These are phyloP conservation scores for Lacanobia wlatinum DNA, from an alignment of 2,888 invertebrate genomes.

Conservation along the genomic window DNA sequence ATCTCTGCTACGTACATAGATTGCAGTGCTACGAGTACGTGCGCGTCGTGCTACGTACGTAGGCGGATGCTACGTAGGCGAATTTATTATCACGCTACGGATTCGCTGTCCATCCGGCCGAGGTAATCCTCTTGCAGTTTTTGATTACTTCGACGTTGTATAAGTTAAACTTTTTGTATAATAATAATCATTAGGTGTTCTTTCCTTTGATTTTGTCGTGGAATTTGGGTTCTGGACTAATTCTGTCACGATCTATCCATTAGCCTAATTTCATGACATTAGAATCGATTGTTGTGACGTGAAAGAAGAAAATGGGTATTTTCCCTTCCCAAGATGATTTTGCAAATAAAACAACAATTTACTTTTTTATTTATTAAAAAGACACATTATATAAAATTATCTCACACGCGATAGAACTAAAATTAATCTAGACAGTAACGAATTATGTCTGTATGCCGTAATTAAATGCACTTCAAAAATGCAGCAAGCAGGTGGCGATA, in stretches of 20 bases:
- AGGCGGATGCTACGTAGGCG: conserved; percentile 28
- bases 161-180: conserved; percentile 8
- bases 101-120: not conserved
- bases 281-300: not conserved
- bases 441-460: conserved; percentile 68
- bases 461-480: conserved; percentile 79
- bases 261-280: not conserved
- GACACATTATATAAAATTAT: conserved; percentile 63
- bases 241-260: not conserved
- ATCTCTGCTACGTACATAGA: conserved; percentile 31
- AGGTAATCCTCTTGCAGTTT: conserved; percentile 19
- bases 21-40: conserved; percentile 32
- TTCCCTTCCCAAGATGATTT: not conserved
- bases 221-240: not conserved
- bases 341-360: conserved; percentile 58
- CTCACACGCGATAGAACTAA: conserved; percentile 71
- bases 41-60: conserved; percentile 40
- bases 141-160: not conserved
- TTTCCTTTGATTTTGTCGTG: not conserved
- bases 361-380: conserved; percentile 59
- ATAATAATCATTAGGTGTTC: not conserved
- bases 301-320: not conserved
- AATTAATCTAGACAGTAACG: conserved; percentile 64
- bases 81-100: conserved; percentile 28
- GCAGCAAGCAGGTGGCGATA: conserved; percentile 68